Evolutionary conservation across 2,113 vertebrate genomes (phyloP), one percentile per base, ranked within the genome.

Genomic region (Protobothrops flavoviridis): DNA sequence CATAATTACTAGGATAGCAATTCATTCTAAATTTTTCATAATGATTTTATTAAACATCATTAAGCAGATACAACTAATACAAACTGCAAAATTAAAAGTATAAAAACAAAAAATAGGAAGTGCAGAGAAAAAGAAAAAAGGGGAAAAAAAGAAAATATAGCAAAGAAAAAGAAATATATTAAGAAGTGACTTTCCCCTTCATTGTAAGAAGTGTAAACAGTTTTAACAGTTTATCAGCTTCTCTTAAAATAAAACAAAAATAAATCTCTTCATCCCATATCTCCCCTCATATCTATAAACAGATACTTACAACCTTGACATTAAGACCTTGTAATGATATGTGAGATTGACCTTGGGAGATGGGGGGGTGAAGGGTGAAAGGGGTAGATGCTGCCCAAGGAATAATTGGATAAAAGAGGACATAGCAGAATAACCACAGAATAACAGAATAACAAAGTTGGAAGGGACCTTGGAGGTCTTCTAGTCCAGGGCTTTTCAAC

Each of bases 1-100:
- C 52, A 93, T 94, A 92, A 94, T 94, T 91, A 94, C 93, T 55
- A 94, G 95, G 95, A 94, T 93, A 95, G 95, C 92, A 94, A 96
- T 96, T 94, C 0, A 0, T 56, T 87, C n/a, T 92, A 95, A 52
- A 20, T 33, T 74, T 74, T 74, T 74, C n/a, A 33, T 20, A 74
- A 74, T 69, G 29, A 74, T 74, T 33, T 33, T 74, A 5, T 39
- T 74, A 74, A 33, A 74, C 15, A 33, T 33, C n/a, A 74, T 39
- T n/a, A 39, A 74, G 7, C 15, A 39, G 5, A 74, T 74, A 74
- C 17, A 74, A 69, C 29, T 69, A 69, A 74, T 74, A 74, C 64
- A 74, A 74, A 17, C 69, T 74, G 20, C 69, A 74, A 74, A 33
- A 74, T 20, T 74, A 74, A 74, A 74, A 74, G n/a, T 7, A 74